Percentiles rank a stretch among this genome's conserved stretches.
phyloP scores from a whole-genome alignment of 2,113 vertebrate species.

The Oryzias woworae region DNA sequence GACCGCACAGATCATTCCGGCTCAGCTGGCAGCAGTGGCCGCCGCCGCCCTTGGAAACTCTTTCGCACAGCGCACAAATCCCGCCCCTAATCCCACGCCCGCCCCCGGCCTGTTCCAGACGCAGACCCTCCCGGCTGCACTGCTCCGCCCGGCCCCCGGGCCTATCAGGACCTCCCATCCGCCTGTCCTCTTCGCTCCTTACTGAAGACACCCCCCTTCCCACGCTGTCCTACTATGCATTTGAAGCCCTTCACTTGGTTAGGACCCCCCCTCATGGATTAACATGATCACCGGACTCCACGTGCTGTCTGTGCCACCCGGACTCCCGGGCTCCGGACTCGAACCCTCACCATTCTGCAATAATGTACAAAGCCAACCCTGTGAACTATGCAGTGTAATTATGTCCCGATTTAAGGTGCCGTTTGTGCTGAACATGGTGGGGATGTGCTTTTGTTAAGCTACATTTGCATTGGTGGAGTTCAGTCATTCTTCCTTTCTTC shows the following conservation, averaged over 20 bases:
- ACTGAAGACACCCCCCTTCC: constrained; percentile 75
- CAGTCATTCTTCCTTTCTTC: too few relatives aligned
- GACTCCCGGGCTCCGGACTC: constrained; percentile 11
- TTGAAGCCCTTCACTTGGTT: constrained; percentile 16
- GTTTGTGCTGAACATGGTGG: constrained; percentile 53
- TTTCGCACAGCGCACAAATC: constrained; percentile 85
- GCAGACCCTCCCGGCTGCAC: constrained; percentile 84
- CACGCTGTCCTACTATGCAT: constrained; percentile 59
- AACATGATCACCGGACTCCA: constrained; percentile 16
- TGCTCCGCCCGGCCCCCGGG: constrained; percentile 91
- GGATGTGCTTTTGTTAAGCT: constrained; percentile 38
- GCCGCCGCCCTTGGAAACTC: constrained; percentile 84
- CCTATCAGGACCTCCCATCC: constrained; percentile 95
- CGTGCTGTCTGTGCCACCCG: constrained; percentile 30
- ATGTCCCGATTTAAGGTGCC: constrained; percentile 46
- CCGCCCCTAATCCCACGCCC: constrained; percentile 70
- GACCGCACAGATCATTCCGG: constrained; percentile 84
- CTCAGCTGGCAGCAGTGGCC: constrained; percentile 84
- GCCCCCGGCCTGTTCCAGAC: constrained; percentile 89
- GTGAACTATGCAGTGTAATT: constrained; percentile 94
- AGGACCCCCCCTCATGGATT: constrained; percentile 13
- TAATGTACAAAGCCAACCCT: constrained; percentile 86
- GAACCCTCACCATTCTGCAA: constrained; percentile 83
- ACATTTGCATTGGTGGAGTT: too few relatives aligned
- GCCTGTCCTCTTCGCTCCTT: constrained; percentile 93